phyloP scores from a whole-genome alignment of 1,140 invertebrate species.

The Lordiphosa collinella region DNA sequence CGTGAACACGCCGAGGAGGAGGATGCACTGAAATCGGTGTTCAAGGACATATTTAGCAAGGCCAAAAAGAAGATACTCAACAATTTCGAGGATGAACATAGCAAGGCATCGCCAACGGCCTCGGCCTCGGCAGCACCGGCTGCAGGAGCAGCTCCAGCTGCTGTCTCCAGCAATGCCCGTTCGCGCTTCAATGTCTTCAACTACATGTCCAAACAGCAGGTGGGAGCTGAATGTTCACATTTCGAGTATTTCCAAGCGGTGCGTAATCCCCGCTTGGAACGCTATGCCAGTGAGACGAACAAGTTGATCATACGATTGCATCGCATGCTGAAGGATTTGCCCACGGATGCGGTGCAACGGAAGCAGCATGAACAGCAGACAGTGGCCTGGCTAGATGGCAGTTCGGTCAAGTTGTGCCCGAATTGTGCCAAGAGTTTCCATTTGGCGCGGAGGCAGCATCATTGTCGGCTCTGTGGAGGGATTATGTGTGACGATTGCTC shows the following conservation, averaged over 20 bases:
- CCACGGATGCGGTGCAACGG: conserved; percentile 88
- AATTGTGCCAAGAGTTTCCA: conserved; percentile 94
- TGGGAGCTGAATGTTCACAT: conserved; percentile 85
- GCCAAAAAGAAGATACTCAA: conserved; percentile 91
- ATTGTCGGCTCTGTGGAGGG: conserved; percentile 96
- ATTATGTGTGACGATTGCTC: conserved; percentile 98
- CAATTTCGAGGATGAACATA: conserved; percentile 85
- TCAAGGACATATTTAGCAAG: conserved; percentile 94
- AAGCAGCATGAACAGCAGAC: conserved; percentile 90
- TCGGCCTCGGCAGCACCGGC: not conserved
- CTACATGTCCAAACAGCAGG: conserved; percentile 84
- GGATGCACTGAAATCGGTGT: conserved; percentile 89
- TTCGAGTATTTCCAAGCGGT: conserved; percentile 90
- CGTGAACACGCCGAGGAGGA: conserved; percentile 93
- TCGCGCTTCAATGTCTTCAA: conserved; percentile 78
- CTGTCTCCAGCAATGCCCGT: conserved; percentile 39
- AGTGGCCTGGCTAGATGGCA: conserved; percentile 96
- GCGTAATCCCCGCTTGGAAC: conserved; percentile 87
- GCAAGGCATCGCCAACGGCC: not conserved
- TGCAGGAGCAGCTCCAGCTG: not conserved
- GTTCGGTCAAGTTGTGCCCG: conserved; percentile 93
- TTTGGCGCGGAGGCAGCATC: conserved; percentile 93
- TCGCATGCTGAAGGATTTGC: conserved; percentile 92
- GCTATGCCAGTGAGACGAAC: conserved; percentile 96
- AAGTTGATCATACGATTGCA: conserved; percentile 96